A percentile compares a stretch with the other conserved stretches of the same genome.
These are phyloP conservation scores for Aricia artaxerxes DNA, from an alignment of 2,888 invertebrate genomes.

Conservation along the genomic window DNA sequence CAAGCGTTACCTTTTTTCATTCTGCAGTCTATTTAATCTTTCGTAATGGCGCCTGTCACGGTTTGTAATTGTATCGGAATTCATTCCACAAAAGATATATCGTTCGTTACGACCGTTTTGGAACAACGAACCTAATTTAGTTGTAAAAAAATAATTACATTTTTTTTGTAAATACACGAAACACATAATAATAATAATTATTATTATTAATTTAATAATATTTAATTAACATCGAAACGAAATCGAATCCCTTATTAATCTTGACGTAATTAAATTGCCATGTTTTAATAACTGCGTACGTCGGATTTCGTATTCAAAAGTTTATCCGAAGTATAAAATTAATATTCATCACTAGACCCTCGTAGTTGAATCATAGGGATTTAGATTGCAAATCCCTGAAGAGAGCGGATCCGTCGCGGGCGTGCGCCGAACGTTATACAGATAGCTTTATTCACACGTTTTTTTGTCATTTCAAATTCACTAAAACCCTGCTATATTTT, in stretches of 20 bases:
- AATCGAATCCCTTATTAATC: background rate
- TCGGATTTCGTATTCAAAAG: slow-evolving; percentile 8
- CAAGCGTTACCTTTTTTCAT: slow-evolving; percentile 62
- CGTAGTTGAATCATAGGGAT: slow-evolving; percentile 29
- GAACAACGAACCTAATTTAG: background rate
- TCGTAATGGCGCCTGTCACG: slow-evolving; percentile 23
- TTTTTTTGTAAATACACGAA: background rate
- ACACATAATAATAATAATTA: too few relatives aligned
- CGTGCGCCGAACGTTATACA: background rate
- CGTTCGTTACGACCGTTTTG: background rate
- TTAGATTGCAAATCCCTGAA: slow-evolving; percentile 27
- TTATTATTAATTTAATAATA: background rate
- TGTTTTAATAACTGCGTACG: slow-evolving; percentile 18
- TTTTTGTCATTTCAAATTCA: slow-evolving; percentile 8
- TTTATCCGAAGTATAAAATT: slow-evolving; percentile 17
- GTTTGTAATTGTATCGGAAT: slow-evolving; percentile 27
- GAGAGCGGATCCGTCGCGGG: slow-evolving; percentile 18
- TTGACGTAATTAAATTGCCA: background rate
- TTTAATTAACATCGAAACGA: slow-evolving; percentile 10
- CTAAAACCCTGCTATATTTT: background rate
- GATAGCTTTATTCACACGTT: slow-evolving; percentile 19
- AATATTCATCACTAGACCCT: slow-evolving; percentile 26
- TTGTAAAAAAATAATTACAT: too few relatives aligned
- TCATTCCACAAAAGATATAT: slow-evolving; percentile 14
- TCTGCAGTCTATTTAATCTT: slow-evolving; percentile 48